Evolutionary conservation across 2,113 vertebrate species (phyloP), one percentile per base, ranked within the genome.

Genomic region (Clupea harengus): DNA sequence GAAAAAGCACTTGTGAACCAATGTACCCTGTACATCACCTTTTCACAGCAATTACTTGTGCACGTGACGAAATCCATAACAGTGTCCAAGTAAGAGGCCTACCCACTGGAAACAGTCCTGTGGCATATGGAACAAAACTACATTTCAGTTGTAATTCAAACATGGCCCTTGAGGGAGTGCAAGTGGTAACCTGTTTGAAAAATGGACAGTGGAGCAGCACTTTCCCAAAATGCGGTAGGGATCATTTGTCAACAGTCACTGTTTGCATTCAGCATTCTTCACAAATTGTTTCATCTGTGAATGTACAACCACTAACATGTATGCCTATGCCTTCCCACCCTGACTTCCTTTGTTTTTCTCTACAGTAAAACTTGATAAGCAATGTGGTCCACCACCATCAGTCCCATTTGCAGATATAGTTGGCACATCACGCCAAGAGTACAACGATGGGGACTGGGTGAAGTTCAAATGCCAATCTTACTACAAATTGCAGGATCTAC

Each of bases 171-270:
- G 22, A 91, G 0, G 95, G 95, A 10, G 15, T 84, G n/a, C 32
- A 78, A 78, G 92, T 95, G 89, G 89, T 96, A 0, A 25, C 92
- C 81, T 98, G 97, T 72, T 91, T 93, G 49, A 20, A 88, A 47
- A 54, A 89, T 52, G 96, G 96, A 81, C 0, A 54, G 5, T 97
- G 97, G 97, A 95, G 85, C 89, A 49, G 0, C 0, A 13, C 86
- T 0, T 92, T 91, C 8, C 97, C 97, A 78, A 89, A 11, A 25
- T 98, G 97, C 86, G 3, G 89, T 88, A 96, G 97, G 97, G 93
- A 92, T 25, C 25, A 45, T 5, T 0, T 85, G 9, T 9, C 7
- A 8, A 28, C 28, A 11, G 13, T 64, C 60, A 45, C 6, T 11
- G 28, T 46, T 39, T 39, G 39, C 39, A 28, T 1, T 50, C 0